Base-by-base conservation (phyloP, 2,888 invertebrate genomes). In the Campoplex capitator region DNA sequence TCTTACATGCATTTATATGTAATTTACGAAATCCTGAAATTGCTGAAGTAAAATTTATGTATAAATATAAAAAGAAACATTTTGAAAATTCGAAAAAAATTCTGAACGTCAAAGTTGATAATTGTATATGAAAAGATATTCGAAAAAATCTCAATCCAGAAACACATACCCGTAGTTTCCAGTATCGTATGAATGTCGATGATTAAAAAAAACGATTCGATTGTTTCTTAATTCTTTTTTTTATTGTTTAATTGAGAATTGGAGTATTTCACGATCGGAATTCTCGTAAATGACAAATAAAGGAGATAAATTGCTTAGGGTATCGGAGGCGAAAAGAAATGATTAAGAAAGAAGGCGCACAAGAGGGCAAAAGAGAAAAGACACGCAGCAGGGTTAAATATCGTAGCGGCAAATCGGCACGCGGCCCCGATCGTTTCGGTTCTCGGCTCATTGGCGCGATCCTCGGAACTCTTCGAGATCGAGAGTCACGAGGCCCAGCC, bases 161-260 rank as follows among this genome's bases (percentile, higher is more conserved):
- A 32, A 16, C 18, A n/a, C 13, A 4, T 62, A 6, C 16, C 62
- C 62, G 16, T 16, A 16, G 16, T 62, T 32, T 32, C 16, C 32
- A 28, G 51, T 1, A 4, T 28, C 28, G 28, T 23, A 11, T 28
- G 2, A 8, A n/a, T 9, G 16, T 6, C 32, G 0, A 7, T 62
- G 16, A 13, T 62, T 62, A 13, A 73, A 73, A 73, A 32, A 71
- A 56, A 38, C 4, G 3, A 9, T 65, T 51, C 32, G 3, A 38
- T 54, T 54, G 18, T 18, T 45, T 1, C 23, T 32, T 58, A 18
- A 16, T 35, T 48, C 7, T 1, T 18, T 76, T 77, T 23, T 45
- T 48, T 35, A 8, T 54, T 38, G 23, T 23, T 16, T 88, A 89
- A 86, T 82, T 84, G 88, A 86, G 62, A 32, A 62, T 88, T 89